Evolutionary conservation across 2,888 invertebrate species (phyloP), one percentile per base, ranked within the genome.

Genomic region (Bruchidius siliquastri): DNA sequence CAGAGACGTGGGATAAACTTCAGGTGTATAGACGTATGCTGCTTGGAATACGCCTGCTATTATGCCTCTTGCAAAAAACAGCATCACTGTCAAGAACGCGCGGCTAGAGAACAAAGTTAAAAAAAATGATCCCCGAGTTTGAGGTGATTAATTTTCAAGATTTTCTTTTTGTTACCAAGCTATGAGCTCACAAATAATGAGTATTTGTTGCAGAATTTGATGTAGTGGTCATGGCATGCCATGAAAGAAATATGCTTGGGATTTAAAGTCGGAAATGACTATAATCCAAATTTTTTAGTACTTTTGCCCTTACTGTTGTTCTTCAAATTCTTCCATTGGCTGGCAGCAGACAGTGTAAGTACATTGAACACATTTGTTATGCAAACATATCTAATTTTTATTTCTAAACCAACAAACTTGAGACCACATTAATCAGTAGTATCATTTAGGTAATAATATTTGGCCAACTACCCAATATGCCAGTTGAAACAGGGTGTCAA

Each of bases 221-320:
- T 98, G 86, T 99, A 99, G 86, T 91, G 98, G 79, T 96, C 98
- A 70, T 98, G 99, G 99, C 99, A 99, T 89, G 99, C 99, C 8
- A 93, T 99, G 75, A 98, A 99, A n/a, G 99, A 99, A 89, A 99
- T 99, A 21, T 99, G 99, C 87, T 88, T 99, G 82, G 99, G 99
- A 13, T 99, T 99, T 86, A 99, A 98, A 68, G 97, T 99, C 87
- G 90, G 98, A 84, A 99, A 99, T 89, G 99, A 99, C 85, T 98
- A 99, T 86, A 98, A 96, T 89, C 96, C 96, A 20, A 95, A 96
- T 85, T 99, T 99, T 89, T 97, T 99, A 81, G 98, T 97, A 30
- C 89, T 99, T 74, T 99, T 99, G 85, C 98, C 98, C 1, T 90
- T 99, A 70, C 88, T 99, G 73, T 89, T 99, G 75, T 99, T 99